Percentiles rank a stretch among this genome's conserved stretches.
Conservation (phyloP, 2,888 invertebrate genomes). For the Troilus luridus region DNA sequence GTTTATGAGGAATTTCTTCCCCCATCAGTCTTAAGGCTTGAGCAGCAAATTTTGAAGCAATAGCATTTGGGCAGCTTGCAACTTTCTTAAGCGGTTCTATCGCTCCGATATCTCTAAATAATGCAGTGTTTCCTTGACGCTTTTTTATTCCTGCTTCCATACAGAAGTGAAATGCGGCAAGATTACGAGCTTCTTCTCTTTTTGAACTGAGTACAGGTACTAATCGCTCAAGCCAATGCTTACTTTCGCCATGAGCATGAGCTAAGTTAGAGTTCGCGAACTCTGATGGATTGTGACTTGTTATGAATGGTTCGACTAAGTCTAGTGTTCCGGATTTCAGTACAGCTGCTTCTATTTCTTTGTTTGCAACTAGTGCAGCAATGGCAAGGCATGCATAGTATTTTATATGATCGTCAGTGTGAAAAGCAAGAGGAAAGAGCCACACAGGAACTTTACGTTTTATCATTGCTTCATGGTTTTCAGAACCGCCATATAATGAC, state of each 20-base stretch:
- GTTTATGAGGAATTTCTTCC: slow-evolving; percentile 96
- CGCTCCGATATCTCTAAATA: slow-evolving; percentile 94
- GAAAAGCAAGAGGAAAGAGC: slow-evolving; percentile 97
- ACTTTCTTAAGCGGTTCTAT: slow-evolving; percentile 95
- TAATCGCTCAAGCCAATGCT: slow-evolving; percentile 92
- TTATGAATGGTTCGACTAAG: slow-evolving; percentile 96
- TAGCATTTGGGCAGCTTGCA: slow-evolving; percentile 97
- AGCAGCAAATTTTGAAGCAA: slow-evolving; percentile 96
- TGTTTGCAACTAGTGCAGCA: slow-evolving; percentile 95
- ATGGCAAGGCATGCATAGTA: slow-evolving; percentile 99
- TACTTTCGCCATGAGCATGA: slow-evolving; percentile 96
- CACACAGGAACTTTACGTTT: slow-evolving; percentile 91
- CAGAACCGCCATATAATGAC: slow-evolving; percentile 95
- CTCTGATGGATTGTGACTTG: slow-evolving; percentile 92
- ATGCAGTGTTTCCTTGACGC: slow-evolving; percentile 89
- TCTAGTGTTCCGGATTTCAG: slow-evolving; percentile 96
- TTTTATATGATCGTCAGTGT: slow-evolving; percentile 95
- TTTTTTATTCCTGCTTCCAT: slow-evolving; percentile 99
- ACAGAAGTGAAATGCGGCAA: slow-evolving; percentile 98
- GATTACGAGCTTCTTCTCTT: slow-evolving; percentile 93
- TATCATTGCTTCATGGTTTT: slow-evolving; percentile 98
- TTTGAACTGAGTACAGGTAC: slow-evolving; percentile 96
- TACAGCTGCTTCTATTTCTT: slow-evolving; percentile 97
- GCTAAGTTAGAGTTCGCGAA: slow-evolving; percentile 94
- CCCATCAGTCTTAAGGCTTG: slow-evolving; percentile 93